phyloP scores from a whole-genome alignment of 2,113 vertebrate species.

The Stigmatopora argus region DNA sequence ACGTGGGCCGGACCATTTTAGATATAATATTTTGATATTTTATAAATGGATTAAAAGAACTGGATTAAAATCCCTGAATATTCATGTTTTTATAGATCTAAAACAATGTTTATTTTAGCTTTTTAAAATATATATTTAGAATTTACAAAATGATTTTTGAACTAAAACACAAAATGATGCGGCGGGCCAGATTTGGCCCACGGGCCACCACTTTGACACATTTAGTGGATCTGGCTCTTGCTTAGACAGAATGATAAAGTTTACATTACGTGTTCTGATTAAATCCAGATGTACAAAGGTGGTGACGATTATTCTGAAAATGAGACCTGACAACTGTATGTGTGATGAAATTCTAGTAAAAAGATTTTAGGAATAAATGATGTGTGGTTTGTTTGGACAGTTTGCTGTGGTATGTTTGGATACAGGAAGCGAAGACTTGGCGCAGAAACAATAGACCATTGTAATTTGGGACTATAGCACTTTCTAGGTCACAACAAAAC shows the following conservation, averaged over 20 bases:
- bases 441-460: conserved; percentile 55
- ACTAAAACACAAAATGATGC: too few relatives aligned
- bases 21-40: too few relatives aligned
- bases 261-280: conserved; percentile 5
- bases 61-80: too few relatives aligned
- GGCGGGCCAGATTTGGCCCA: too few relatives aligned
- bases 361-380: conserved; percentile 2
- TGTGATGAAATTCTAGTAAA: conserved; percentile 14
- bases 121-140: too few relatives aligned
- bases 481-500: conserved; percentile 33
- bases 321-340: neutral
- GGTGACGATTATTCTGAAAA: neutral
- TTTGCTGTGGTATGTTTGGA: conserved; percentile 42
- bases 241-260: conserved; percentile 2
- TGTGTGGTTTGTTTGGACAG: conserved; percentile 38
- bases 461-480: conserved; percentile 32
- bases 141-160: too few relatives aligned
- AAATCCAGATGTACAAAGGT: conserved; percentile 40
- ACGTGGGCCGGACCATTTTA: too few relatives aligned
- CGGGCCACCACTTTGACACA: too few relatives aligned
- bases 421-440: conserved; percentile 50
- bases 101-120: too few relatives aligned
- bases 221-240: neutral
- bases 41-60: too few relatives aligned
- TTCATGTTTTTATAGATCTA: too few relatives aligned